Base-by-base conservation (phyloP, 1,140 invertebrate genomes). In the Anadara kagoshimensis region DNA sequence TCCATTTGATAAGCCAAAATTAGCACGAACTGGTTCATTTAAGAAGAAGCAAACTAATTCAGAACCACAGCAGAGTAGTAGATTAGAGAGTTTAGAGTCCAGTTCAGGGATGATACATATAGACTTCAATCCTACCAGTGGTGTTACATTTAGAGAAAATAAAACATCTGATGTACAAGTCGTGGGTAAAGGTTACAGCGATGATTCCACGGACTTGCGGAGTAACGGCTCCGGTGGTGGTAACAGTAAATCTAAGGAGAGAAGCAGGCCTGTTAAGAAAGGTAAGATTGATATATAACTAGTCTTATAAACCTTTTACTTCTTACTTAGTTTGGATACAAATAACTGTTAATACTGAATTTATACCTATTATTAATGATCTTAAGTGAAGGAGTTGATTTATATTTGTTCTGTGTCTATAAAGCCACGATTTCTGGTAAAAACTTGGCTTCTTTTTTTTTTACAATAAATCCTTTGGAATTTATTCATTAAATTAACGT, bases 91-190 rank as follows among this genome's bases (percentile, higher is more conserved):
- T 49, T 76, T 73, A 45, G 69, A 79, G 54, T 76, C 75, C 61
- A 76, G 68, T 43, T 70, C 75, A 58, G 78, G 71, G n/a, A 73
- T 75, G 22, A 62, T 78, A 26, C 76, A 82, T 62, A 69, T 85
- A 49, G 84, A 87, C 57, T 88, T 81, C 72, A 87, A 86, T 66
- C 86, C 86, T 24, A 58, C 70, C n/a, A 86, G 84, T 76, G 86
- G 86, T 10, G 86, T 86, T 1, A 88, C 86, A 51, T 88, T 88
- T 69, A 70, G 82, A n/a, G 83, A 87, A 71, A 87, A 85, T 62
- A 75, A 66, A 36, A 87, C 78, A 53, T 86, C 85, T 5, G 86
- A 87, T 69, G 87, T 89, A 1, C 82, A 86, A 54, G 79, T 89
- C 14, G 85, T 88, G 29, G 87, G 87, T 3, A 83, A 80, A 58